Base-by-base conservation (phyloP, 2,888 invertebrate species). In the Nycteola revayana region DNA sequence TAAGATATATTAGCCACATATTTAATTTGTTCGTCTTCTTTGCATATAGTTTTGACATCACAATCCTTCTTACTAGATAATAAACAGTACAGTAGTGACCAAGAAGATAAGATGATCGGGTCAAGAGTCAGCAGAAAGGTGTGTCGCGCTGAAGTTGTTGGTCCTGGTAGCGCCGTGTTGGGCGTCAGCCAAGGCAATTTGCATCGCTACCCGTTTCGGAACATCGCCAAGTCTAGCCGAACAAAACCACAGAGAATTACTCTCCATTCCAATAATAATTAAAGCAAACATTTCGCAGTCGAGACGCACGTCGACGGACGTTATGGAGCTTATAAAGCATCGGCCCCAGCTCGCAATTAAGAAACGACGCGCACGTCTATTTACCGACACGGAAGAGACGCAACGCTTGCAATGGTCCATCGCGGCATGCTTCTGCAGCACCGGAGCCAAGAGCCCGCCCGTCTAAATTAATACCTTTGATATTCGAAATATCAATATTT, bases 241-340 rank as follows among this genome's bases (percentile, higher is more conserved):
- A 88, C 88, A 87, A 88, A 88, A 88, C 88, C 86, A 88, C 81
- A 68, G 76, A 83, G 86, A 88, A 87, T 85, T 84, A 87, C 85
- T 81, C 86, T 84, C 84, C 85, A 88, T 86, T 88, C 88, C 88
- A 88, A 87, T 88, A 88, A 88, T 88, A 88, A 88, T 88, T 88
- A 85, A 88, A 85, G 86, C 88, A 87, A 84, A 88, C 85, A 86
- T 86, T 85, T 86, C 76, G 71, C 78, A 82, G 76, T 61, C 76
- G 80, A 80, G 84, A 81, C 81, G 75, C 66, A 72, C 77, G 77
- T 77, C 77, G 81, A 79, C 81, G 67, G 73, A 73, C 82, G 82
- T 84, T 84, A 84, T 85, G 82, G 83, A 87, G 85, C 86, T 87
- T 87, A 86, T 87, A 86, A 88, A 87, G 82, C 81, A 84, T 85